A percentile compares a stretch with the other conserved stretches of the same genome.
Conservation (phyloP, 2,888 invertebrate species). For the Apamea epomidion region DNA sequence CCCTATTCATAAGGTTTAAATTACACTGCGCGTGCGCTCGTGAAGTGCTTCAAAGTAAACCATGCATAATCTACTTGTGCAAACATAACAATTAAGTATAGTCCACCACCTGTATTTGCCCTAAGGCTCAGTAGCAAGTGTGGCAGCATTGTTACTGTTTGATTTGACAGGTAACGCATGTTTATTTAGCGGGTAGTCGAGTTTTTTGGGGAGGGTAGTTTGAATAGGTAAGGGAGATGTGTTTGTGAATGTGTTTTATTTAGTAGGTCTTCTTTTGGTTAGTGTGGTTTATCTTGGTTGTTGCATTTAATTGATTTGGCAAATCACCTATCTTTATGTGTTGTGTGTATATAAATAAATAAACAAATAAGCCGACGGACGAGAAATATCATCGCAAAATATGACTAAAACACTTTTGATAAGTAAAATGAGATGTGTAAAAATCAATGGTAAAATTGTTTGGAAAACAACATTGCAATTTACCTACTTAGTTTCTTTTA, state of each 20-base stretch:
- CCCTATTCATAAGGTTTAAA: rapidly evolving
- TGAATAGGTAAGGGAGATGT: slow-evolving; percentile 31
- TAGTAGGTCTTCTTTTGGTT: slow-evolving; percentile 40
- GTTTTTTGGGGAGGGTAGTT: slow-evolving; percentile 36
- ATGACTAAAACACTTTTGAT: no score
- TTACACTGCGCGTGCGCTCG: not conserved
- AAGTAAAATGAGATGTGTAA: no score
- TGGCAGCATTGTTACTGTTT: slow-evolving; percentile 55
- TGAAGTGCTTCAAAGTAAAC: slow-evolving; percentile 15
- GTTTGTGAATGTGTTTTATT: slow-evolving; percentile 45
- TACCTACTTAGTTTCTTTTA: not conserved
- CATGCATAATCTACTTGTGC: slow-evolving; percentile 30
- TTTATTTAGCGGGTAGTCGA: slow-evolving; percentile 40
- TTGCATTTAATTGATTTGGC: not conserved
- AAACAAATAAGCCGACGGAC: not conserved
- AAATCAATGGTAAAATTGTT: not conserved
- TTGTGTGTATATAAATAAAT: not conserved
- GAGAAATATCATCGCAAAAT: not conserved
- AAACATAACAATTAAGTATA: slow-evolving; percentile 37
- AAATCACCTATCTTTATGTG: no score
- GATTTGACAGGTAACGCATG: slow-evolving; percentile 71
- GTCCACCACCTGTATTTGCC: slow-evolving; percentile 85
- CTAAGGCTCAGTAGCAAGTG: slow-evolving; percentile 80
- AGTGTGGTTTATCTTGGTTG: not conserved
- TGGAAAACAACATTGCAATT: not conserved